Evolutionary conservation across 2,797 vertebrate genomes (phyloP).

Genomic region (Anas capensis): DNA sequence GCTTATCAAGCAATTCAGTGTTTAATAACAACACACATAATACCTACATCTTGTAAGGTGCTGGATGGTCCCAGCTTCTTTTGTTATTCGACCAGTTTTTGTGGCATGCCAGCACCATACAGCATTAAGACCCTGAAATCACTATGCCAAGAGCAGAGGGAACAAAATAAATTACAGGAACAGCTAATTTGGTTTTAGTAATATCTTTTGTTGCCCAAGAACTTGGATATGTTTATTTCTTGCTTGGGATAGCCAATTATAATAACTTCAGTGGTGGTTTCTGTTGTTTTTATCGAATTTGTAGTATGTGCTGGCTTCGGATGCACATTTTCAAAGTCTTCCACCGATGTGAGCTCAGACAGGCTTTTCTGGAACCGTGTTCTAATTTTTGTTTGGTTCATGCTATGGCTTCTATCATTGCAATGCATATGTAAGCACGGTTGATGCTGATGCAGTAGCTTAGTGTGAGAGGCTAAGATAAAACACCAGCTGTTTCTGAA

Average conservation of each 20-base stretch:
- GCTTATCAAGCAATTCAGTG: slow-evolving; percentile 21
- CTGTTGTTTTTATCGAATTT: slow-evolving; percentile 19
- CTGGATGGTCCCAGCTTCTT: neutral
- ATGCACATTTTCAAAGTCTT: neutral
- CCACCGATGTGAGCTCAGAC: neutral
- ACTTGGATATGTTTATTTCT: neutral
- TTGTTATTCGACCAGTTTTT: neutral
- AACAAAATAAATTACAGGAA: slow-evolving; percentile 14
- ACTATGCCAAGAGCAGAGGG: slow-evolving; percentile 37
- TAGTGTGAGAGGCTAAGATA: slow-evolving; percentile 53
- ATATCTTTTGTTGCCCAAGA: neutral
- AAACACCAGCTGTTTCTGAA: slow-evolving; percentile 59
- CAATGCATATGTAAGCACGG: slow-evolving; percentile 22
- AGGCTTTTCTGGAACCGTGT: neutral
- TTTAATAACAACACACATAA: neutral
- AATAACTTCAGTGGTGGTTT: neutral
- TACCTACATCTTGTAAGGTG: neutral
- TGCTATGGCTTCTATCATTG: slow-evolving; percentile 38
- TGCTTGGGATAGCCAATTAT: neutral
- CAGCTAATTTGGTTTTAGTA: slow-evolving; percentile 19
- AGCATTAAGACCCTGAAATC: neutral
- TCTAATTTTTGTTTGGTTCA: slow-evolving; percentile 36
- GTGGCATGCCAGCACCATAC: neutral
- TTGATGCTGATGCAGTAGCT: slow-evolving; percentile 50
- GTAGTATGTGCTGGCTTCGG: neutral